These are phyloP conservation scores for Drosophila colorata DNA, from an alignment of 2,888 invertebrate species.

Conservation along the genomic window DNA sequence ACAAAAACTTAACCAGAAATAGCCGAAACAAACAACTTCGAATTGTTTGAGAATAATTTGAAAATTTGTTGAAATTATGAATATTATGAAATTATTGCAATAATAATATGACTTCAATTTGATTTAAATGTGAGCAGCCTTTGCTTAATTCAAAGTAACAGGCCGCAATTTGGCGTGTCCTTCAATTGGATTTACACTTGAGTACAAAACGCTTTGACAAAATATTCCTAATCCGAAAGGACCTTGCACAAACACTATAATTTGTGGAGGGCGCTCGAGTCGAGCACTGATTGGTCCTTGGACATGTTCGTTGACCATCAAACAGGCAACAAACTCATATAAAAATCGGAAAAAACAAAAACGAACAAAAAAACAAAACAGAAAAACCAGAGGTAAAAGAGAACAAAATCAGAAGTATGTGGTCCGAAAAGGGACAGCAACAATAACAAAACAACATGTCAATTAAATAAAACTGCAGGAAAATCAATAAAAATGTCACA, in stretches of 20 bases:
- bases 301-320: slow-evolving; percentile 81
- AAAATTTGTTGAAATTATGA: not conserved
- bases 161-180: not conserved
- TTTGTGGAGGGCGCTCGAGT: slow-evolving; percentile 42
- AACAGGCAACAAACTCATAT: slow-evolving; percentile 38
- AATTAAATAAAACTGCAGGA: slow-evolving; percentile 79
- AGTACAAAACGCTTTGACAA: slow-evolving; percentile 41
- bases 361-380: not conserved
- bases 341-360: slow-evolving; percentile 41
- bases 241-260: slow-evolving; percentile 64
- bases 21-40: no score
- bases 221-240: slow-evolving; percentile 34
- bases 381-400: not conserved
- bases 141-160: not conserved
- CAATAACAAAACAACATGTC: slow-evolving; percentile 81
- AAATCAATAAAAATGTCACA: slow-evolving; percentile 72
- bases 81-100: no score
- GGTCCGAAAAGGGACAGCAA: slow-evolving; percentile 62
- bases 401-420: not conserved
- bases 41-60: no score
- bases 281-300: slow-evolving; percentile 66
- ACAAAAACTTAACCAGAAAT: no score
- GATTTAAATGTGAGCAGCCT: no score
- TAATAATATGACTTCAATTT: no score
- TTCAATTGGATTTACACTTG: slow-evolving; percentile 13